A percentile compares a stretch with the other conserved stretches of the same genome.
Conservation (phyloP, 2,113 vertebrate species). For the Gnathonemus longibarbis region DNA sequence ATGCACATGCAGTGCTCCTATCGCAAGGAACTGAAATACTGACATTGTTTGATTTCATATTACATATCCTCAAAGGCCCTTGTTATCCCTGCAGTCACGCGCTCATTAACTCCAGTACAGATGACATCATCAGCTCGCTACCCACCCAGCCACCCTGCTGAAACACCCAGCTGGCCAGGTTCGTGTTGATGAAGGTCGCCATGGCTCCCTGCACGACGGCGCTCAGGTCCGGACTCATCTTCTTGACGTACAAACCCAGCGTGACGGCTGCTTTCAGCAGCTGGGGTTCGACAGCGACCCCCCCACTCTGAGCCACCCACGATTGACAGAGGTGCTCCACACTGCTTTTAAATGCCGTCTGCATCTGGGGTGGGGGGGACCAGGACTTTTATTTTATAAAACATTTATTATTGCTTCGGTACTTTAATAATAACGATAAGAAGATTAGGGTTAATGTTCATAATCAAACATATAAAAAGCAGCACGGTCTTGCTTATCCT, state of each 20-base stretch:
- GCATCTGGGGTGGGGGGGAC: background rate
- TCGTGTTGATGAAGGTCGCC: slow-evolving; percentile 1
- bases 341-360: background rate
- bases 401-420: background rate
- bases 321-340: background rate
- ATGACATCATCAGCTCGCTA: background rate
- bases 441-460: background rate
- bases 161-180: slow-evolving; percentile 4
- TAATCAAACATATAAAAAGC: background rate
- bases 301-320: background rate
- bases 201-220: background rate
- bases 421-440: background rate
- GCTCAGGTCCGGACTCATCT: slow-evolving; percentile 11
- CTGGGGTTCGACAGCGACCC: background rate
- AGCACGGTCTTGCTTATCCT: background rate
- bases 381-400: background rate
- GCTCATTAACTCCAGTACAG: background rate
- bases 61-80: background rate
- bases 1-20: background rate
- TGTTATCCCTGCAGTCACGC: background rate
- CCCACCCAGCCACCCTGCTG: slow-evolving; percentile 23
- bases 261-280: slow-evolving; percentile 12
- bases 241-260: slow-evolving; percentile 18
- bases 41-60: background rate
- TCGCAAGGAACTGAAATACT: background rate